Percentiles rank a stretch among this genome's conserved stretches.
Conservation (phyloP, 2,888 invertebrate genomes). For the Empis stercorea region DNA sequence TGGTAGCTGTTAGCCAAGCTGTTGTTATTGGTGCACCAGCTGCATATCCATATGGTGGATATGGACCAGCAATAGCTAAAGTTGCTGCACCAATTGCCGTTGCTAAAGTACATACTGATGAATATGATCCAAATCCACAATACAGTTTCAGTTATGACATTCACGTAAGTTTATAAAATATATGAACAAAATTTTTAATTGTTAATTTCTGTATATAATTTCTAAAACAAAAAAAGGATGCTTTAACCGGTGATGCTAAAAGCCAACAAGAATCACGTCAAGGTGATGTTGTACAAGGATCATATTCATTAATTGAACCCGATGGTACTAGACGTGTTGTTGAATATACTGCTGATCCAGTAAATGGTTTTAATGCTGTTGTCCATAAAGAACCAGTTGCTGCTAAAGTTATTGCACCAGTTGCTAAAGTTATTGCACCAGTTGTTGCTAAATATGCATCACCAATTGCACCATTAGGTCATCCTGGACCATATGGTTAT, state of each 20-base stretch:
- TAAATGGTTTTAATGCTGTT: conserved; percentile 46
- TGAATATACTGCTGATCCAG: conserved; percentile 44
- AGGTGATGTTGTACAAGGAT: conserved; percentile 43
- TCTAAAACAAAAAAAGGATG: no score
- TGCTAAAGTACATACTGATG: conserved; percentile 17
- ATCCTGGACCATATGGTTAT: conserved; percentile 5
- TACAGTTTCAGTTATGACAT: conserved; percentile 44
- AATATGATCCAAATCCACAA: conserved; percentile 41
- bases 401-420: conserved; percentile 31
- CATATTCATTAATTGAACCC: conserved; percentile 42
- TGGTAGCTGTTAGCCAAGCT: conserved; percentile 24
- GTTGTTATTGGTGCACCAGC: conserved; percentile 27
- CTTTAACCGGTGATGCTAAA: conserved; percentile 42
- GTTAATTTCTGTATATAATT: not conserved
- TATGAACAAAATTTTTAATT: no score
- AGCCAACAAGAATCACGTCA: conserved; percentile 41
- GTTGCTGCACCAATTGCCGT: conserved; percentile 26
- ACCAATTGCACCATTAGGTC: conserved; percentile 4
- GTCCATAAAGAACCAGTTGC: conserved; percentile 40
- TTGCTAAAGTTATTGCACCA: conserved; percentile 28
- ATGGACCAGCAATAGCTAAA: conserved; percentile 22
- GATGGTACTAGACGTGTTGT: conserved; percentile 43
- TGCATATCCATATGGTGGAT: conserved; percentile 12
- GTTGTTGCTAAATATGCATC: conserved; percentile 14
- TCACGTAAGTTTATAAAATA: conserved; percentile 29